These are phyloP conservation scores for Lepilemur septentrionalis DNA, from an alignment of 2,797 vertebrate species.

Conservation along the genomic window DNA sequence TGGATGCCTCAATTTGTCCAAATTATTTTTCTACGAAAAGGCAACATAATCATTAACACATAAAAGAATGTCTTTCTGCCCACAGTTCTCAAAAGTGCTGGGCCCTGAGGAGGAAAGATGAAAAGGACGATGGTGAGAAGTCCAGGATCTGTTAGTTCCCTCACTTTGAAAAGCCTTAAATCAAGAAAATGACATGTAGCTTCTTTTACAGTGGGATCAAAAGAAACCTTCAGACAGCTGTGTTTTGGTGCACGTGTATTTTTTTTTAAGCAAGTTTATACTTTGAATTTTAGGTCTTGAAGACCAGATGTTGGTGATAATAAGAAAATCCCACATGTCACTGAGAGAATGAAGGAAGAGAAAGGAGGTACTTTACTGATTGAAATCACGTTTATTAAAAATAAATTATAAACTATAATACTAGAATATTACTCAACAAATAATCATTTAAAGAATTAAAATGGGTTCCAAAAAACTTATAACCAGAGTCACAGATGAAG, in stretches of 20 bases:
- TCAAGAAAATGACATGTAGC: slow-evolving; percentile 74
- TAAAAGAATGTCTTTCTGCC: slow-evolving; percentile 32
- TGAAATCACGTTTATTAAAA: not conserved
- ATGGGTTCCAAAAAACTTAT: not conserved
- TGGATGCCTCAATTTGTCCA: slow-evolving; percentile 46
- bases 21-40: slow-evolving; percentile 50
- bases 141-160: slow-evolving; percentile 41
- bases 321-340: slow-evolving; percentile 10
- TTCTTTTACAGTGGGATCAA: slow-evolving; percentile 76
- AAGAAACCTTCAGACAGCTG: slow-evolving; percentile 75
- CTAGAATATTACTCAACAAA: not conserved
- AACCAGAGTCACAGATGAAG: not conserved
- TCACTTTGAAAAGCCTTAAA: slow-evolving; percentile 70
- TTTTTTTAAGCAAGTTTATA: slow-evolving; percentile 71
- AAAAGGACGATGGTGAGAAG: slow-evolving; percentile 68
- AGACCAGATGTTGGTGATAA: slow-evolving; percentile 74
- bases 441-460: not conserved
- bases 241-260: slow-evolving; percentile 72
- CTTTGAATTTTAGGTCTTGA: slow-evolving; percentile 43
- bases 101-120: slow-evolving; percentile 45
- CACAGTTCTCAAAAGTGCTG: slow-evolving; percentile 44
- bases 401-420: not conserved
- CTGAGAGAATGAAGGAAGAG: slow-evolving; percentile 3
- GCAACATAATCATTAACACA: slow-evolving; percentile 31
- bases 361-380: not conserved